phyloP scores from a whole-genome alignment of 2,113 vertebrate genomes.

The Myanophis thanlyinensis region DNA sequence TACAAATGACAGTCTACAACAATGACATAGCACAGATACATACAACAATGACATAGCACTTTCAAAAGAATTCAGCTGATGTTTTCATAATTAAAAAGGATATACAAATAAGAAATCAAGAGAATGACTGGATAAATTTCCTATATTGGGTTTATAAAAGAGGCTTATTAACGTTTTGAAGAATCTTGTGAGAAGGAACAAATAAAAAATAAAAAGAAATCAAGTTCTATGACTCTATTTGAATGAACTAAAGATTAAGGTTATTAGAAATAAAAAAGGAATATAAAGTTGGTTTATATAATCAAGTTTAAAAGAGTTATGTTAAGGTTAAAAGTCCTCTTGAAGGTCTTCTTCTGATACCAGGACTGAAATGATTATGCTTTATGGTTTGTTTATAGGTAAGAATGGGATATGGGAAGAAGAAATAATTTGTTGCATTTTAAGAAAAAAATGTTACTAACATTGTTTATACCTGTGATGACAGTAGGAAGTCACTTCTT shows the following conservation, averaged over 20 bases:
- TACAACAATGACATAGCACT: background rate
- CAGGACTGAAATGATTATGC: background rate
- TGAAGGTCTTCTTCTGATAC: background rate
- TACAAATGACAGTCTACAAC: background rate
- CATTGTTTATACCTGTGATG: background rate
- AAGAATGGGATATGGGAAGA: background rate
- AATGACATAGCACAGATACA: background rate
- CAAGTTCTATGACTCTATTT: background rate
- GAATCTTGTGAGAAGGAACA: background rate
- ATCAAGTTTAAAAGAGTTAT: background rate
- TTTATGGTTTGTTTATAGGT: background rate
- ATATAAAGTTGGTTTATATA: background rate
- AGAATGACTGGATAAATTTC: background rate
- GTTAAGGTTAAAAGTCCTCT: background rate
- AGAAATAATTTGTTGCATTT: background rate
- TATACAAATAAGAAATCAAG: background rate
- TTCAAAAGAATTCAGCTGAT: background rate
- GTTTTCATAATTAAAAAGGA: background rate
- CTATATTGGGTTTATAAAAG: background rate
- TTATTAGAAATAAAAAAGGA: background rate
- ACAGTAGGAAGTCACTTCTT: background rate
- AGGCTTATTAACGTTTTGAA: background rate
- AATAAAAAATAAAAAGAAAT: background rate
- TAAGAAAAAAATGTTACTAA: background rate
- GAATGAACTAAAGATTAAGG: background rate